These are phyloP conservation scores for Dendropsophus ebraccatus DNA, from an alignment of 2,113 vertebrate genomes.

Conservation along the genomic window DNA sequence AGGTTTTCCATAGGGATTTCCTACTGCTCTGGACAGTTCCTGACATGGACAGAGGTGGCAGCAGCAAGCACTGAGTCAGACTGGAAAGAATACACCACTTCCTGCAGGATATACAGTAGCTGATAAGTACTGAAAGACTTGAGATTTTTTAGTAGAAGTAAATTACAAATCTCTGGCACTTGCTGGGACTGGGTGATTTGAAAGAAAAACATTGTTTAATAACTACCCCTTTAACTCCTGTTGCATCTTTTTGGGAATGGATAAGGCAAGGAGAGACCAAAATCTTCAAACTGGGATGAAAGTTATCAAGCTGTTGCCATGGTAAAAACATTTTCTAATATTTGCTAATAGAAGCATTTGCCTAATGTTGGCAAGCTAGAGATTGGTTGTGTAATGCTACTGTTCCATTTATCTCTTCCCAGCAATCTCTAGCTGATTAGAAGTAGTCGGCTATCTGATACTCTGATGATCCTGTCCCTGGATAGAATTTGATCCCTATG, in stretches of 20 bases:
- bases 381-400: neutral
- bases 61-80: too few relatives aligned
- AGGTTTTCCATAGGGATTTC: too few relatives aligned
- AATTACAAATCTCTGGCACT: too few relatives aligned
- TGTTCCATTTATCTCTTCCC: neutral
- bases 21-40: too few relatives aligned
- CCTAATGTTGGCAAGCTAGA: neutral
- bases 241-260: neutral
- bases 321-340: neutral
- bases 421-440: neutral
- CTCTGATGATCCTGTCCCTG: constrained; percentile 18
- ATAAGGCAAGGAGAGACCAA: neutral
- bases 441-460: neutral
- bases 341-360: neutral
- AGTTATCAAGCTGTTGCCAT: neutral
- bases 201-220: too few relatives aligned
- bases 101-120: too few relatives aligned
- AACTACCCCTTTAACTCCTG: neutral
- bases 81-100: too few relatives aligned
- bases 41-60: too few relatives aligned
- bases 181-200: too few relatives aligned
- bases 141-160: too few relatives aligned
- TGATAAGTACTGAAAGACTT: too few relatives aligned
- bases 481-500: constrained; percentile 14
- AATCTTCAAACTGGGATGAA: neutral